A percentile compares a stretch with the other conserved stretches of the same genome.
These are phyloP conservation scores for Zoanthus sociatus DNA, from an alignment of 92 coral and sea anemone genomes.

Conservation along the genomic window DNA sequence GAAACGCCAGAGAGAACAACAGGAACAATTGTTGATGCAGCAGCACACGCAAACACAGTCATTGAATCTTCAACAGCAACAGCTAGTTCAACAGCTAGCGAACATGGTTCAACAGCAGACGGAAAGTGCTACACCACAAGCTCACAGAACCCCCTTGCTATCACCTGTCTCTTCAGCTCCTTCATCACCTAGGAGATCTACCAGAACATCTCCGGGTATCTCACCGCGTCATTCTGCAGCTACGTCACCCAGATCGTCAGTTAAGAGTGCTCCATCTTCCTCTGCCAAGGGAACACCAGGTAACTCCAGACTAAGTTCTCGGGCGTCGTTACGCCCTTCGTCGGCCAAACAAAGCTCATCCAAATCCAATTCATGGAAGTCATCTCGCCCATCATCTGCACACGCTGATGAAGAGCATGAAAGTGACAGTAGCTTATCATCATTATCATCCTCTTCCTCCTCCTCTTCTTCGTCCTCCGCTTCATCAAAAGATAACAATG, in stretches of 20 bases:
- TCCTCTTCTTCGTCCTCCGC: constrained; percentile 54
- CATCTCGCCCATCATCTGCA: constrained; percentile 67
- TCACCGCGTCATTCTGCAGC: constrained; percentile 44
- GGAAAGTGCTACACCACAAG: constrained; percentile 55
- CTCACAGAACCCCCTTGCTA: constrained; percentile 44
- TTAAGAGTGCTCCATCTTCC: constrained; percentile 51
- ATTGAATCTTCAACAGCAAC: constrained; percentile 86
- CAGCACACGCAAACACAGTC: constrained; percentile 86
- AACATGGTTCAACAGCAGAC: constrained; percentile 59
- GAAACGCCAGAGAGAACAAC: constrained; percentile 85
- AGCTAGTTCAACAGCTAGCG: constrained; percentile 79
- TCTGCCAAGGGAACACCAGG: constrained; percentile 50
- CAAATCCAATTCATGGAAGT: constrained; percentile 47
- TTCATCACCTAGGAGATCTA: constrained; percentile 63
- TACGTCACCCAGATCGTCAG: constrained; percentile 64
- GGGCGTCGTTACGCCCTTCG: constrained; percentile 58
- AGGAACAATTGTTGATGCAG: constrained; percentile 90
- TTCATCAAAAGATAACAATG: constrained; percentile 44
- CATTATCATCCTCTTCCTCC: constrained; percentile 50
- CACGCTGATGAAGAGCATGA: constrained; percentile 54
- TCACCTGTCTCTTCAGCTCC: constrained; percentile 65
- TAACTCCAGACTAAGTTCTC: constrained; percentile 51
- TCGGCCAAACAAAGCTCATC: constrained; percentile 57
- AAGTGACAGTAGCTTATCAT: constrained; percentile 64
- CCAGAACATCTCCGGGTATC: constrained; percentile 58